Evolutionary conservation across 2,888 invertebrate genomes (phyloP).

Genomic region (Tetheella fluctuosa): DNA sequence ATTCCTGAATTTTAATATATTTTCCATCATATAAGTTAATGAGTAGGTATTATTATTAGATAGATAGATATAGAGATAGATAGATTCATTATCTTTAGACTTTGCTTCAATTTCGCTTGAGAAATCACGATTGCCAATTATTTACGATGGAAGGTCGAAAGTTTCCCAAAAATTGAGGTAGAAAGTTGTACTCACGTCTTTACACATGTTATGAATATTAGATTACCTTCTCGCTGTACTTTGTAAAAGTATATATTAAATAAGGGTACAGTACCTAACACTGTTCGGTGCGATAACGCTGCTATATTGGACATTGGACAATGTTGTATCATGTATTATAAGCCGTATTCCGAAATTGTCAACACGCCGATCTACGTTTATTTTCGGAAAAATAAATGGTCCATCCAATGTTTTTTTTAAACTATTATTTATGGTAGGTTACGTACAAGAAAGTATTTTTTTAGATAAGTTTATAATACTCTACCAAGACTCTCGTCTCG

Average conservation of each 20-base stretch:
- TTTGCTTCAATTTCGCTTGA: neutral
- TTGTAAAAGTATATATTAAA: constrained; percentile 12
- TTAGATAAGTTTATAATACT: too few relatives aligned
- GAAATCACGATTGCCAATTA: constrained; percentile 7
- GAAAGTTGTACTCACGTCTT: constrained; percentile 24
- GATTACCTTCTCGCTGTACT: constrained; percentile 19
- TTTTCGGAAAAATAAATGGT: too few relatives aligned
- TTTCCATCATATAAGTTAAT: neutral
- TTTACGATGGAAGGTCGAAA: constrained; percentile 1
- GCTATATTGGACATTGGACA: neutral
- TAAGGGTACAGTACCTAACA: constrained; percentile 11
- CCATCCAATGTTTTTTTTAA: too few relatives aligned
- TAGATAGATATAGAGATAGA: too few relatives aligned
- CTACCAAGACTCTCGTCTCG: too few relatives aligned
- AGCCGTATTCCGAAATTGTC: too few relatives aligned
- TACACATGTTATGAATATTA: constrained; percentile 30
- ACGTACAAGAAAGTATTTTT: too few relatives aligned
- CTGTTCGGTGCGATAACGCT: neutral
- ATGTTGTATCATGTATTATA: neutral
- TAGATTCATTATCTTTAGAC: neutral
- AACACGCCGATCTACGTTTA: too few relatives aligned
- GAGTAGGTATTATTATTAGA: neutral
- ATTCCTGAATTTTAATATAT: constrained; percentile 17
- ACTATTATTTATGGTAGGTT: too few relatives aligned
- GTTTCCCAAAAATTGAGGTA: constrained; percentile 27